Percentiles rank a stretch among this genome's conserved stretches.
These are phyloP conservation scores for Phoebastria nigripes DNA, from an alignment of 2,797 vertebrate species.

Conservation along the genomic window DNA sequence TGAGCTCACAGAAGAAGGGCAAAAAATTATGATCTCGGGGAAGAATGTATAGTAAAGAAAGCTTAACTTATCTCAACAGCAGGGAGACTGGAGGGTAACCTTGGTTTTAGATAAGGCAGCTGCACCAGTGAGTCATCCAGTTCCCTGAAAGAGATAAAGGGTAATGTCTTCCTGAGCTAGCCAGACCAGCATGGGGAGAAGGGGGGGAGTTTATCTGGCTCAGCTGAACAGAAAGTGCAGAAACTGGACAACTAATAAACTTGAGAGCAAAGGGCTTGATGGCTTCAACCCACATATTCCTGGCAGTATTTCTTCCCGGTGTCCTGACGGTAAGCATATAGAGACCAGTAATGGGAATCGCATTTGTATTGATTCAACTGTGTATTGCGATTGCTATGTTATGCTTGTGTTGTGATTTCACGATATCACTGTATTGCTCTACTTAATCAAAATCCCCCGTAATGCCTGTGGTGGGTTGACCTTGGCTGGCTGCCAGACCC, in stretches of 20 bases:
- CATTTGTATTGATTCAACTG: fast-evolving
- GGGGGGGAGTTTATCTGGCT: neutral
- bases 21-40: fast-evolving
- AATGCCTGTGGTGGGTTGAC: neutral
- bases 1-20: neutral
- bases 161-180: neutral
- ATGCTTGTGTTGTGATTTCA: neutral
- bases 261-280: neutral
- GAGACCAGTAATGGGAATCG: fast-evolving
- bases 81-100: neutral
- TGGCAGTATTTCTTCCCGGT: fast-evolving
- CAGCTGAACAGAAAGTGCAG: neutral
- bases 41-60: neutral
- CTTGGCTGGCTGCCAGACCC: neutral
- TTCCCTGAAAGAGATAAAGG: neutral
- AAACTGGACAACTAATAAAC: neutral
- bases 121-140: neutral
- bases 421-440: neutral
- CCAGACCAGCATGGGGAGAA: neutral
- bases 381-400: neutral
- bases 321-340: fast-evolving
- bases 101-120: neutral
- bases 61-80: neutral
- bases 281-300: fast-evolving
- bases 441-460: neutral